Conservation (phyloP, 2,113 vertebrate genomes). For the Perccottus glenii region DNA sequence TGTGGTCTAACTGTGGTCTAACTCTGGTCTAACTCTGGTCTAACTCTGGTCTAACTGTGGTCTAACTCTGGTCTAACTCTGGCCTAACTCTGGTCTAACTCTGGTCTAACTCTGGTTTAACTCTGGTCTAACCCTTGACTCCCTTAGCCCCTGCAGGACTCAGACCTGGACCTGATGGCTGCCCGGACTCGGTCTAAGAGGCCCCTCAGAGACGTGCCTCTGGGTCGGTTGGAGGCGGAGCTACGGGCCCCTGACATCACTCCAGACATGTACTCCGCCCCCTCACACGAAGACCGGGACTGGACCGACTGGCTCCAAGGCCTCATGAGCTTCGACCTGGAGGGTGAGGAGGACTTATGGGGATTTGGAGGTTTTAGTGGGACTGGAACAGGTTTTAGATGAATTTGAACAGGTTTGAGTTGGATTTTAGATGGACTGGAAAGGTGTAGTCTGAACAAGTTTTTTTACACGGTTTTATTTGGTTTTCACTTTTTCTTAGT, state of each 20-base stretch:
- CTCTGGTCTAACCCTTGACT: background rate
- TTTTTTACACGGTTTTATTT: no score
- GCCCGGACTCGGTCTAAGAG: conserved; percentile 91
- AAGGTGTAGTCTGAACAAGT: no score
- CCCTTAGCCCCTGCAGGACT: conserved; percentile 46
- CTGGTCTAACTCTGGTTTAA: background rate
- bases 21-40: background rate
- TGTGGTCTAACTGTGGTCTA: background rate
- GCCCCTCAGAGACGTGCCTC: conserved; percentile 87
- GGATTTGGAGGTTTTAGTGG: no score
- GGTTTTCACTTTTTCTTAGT: no score
- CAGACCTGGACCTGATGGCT: conserved; percentile 84
- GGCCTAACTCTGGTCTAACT: background rate
- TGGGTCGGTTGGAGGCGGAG: conserved; percentile 92
- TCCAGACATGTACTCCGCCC: conserved; percentile 90
- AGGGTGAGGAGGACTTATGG: conserved; percentile 84
- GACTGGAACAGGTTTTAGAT: no score
- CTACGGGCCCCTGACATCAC: conserved; percentile 93
- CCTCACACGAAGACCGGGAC: conserved; percentile 87
- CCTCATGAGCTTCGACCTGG: conserved; percentile 88
- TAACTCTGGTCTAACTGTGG: background rate
- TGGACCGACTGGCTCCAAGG: conserved; percentile 94
- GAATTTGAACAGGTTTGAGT: no score
- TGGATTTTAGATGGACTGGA: no score
- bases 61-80: background rate